Percentiles rank a stretch among this genome's conserved stretches.
These are phyloP conservation scores for Hesperophylax magnus DNA, from an alignment of 1,140 invertebrate genomes.

Conservation along the genomic window DNA sequence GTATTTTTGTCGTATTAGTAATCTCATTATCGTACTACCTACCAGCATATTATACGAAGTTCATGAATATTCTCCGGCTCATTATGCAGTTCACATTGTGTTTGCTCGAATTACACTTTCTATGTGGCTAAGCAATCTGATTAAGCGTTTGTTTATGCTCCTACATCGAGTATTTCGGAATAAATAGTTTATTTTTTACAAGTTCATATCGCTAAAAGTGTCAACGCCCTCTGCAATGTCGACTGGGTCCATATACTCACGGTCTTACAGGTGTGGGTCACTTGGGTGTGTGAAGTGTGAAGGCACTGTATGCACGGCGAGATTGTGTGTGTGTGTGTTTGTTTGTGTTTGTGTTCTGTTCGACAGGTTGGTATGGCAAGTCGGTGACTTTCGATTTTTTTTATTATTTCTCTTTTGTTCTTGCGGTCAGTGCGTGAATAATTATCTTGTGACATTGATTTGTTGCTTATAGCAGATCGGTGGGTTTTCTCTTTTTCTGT, in stretches of 20 bases:
- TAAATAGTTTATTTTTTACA: slow-evolving; percentile 26
- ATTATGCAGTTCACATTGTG: background rate
- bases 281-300: too few species aligned
- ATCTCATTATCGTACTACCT: background rate
- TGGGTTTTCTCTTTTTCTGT: too few species aligned
- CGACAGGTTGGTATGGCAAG: background rate
- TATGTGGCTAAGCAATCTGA: slow-evolving; percentile 31
- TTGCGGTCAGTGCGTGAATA: slow-evolving; percentile 41
- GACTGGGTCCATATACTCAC: slow-evolving; percentile 1
- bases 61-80: slow-evolving; percentile 25
- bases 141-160: slow-evolving; percentile 27
- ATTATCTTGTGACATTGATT: slow-evolving; percentile 34
- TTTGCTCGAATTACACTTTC: slow-evolving; percentile 27
- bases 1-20: too few species aligned
- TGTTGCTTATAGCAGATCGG: background rate
- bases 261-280: background rate
- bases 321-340: too few species aligned
- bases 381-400: slow-evolving; percentile 38
- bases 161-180: slow-evolving; percentile 2
- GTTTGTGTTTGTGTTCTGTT: background rate
- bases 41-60: background rate
- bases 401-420: slow-evolving; percentile 24
- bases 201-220: slow-evolving; percentile 37
- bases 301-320: too few species aligned
- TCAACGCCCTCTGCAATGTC: slow-evolving; percentile 32